Base-by-base conservation (phyloP, 30 jellyfish, hydroid and myxozoan species). In the Aurelia coerulea region DNA sequence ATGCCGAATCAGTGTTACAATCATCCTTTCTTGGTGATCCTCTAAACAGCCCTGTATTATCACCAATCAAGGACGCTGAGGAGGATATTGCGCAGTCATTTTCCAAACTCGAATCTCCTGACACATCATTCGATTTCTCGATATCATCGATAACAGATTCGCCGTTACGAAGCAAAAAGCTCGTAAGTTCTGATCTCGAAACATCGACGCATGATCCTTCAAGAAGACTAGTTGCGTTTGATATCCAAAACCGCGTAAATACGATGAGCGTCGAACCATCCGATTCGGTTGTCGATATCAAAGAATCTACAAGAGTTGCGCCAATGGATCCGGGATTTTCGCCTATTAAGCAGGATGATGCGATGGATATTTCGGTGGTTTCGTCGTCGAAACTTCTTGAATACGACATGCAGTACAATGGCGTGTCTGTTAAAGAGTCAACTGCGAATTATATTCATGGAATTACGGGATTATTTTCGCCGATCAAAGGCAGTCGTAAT, bases 371-470 rank as follows among this genome's bases (percentile, higher is more conserved):
- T 32, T 83, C 92, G 62, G 69, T 71, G 62, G 63, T 71, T 52
- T 68, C 79, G 50, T 60, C 92, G 4, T 37, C 92, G 51, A 70
- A 75, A 73, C 64, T 12, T 31, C 64, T 12, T 31, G 82, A 83
- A 15, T 68, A 62, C 17, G 83, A 78, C 14, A 56, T 87, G 56
- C 96, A 74, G 4, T 85, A 64, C 29, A 19, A 49, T 70, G 76
- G 90, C 0, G 54, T 76, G 10, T 72, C 88, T 4, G 87, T 87
- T 4, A 87, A 87, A 78, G 96, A 87, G 42, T 87, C 96, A 80
- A 87, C 96, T 33, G 96, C 96, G 73, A 87, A 83, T 42, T 76
- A 77, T 18, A 54, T 87, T 14, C 96, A 87, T 65, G 96, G 96
- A 42, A 87, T 87, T n/a, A 87, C 96, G 35, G 92, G 86, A 23